Base-by-base conservation (phyloP, 2,888 invertebrate genomes). In the Eupithecia exiguata region DNA sequence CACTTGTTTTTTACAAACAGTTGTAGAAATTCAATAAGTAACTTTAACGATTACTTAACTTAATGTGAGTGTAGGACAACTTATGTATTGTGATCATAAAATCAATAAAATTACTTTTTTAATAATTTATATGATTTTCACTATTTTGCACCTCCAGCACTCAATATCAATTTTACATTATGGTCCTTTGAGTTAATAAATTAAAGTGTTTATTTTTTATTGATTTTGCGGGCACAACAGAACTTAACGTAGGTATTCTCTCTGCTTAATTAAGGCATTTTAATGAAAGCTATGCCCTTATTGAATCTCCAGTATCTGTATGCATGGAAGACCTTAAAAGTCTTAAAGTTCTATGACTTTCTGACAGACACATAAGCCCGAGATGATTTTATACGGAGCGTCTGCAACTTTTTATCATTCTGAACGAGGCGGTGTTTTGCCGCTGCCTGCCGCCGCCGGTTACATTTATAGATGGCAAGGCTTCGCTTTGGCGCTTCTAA, bases 381-480 rank as follows among this genome's bases (percentile, higher is more conserved):
- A 58, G 58, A 58, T 25, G 58, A 58, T 58, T 58, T 58, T 58
- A 58, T 58, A 58, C 58, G n/a, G 58, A 25, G 25, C 21, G 14
- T 58, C 58, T 5, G 58, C 14, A 58, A 58, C 58, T 58, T 58
- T 58, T 67, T 40, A 62, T 43, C 58, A 25, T 58, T 58, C 58
- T 25, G 58, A 58, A 58, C 58, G 58, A 58, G 58, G 58, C 14
- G 58, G 14, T 58, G 58, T 58, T 58, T 58, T 58, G 58, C 53
- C 58, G 58, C 5, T 25, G 49, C 49, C 9, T n/a, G 46, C 46
- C 43, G 16, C 1, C 12, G 43, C 43, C 43, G 43, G 43, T 43
- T 53, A 53, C 21, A 58, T 58, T 58, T 58, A 58, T 58, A 58
- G 58, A 58, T 25, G 25, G 58, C 25, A 58, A 58, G 14, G 12